A percentile compares a stretch with the other conserved stretches of the same genome.
These are phyloP conservation scores for Anarhynchus alexandrinus DNA, from an alignment of 2,113 vertebrate genomes.

Conservation along the genomic window DNA sequence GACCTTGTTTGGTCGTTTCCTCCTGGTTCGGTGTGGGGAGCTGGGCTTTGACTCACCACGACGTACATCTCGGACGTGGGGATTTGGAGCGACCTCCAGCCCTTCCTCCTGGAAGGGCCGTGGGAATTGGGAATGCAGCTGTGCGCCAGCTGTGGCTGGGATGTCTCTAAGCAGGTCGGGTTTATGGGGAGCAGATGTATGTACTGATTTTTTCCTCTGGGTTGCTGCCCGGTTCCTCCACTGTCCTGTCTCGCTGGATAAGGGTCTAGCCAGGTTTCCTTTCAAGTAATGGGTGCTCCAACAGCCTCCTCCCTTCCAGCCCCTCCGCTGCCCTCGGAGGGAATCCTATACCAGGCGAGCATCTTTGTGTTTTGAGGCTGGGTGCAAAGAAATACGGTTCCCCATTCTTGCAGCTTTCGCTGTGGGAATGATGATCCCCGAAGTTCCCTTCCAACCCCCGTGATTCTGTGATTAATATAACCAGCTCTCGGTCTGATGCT, in stretches of 20 bases:
- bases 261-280: not conserved
- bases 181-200: not conserved
- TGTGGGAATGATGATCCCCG: not conserved
- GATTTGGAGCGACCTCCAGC: not conserved
- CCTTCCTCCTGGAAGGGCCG: not conserved
- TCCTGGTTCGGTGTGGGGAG: not conserved
- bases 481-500: not conserved
- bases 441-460: not conserved
- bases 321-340: not conserved
- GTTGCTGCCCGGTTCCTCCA: not conserved
- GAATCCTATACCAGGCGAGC: too few species aligned
- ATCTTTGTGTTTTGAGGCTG: not conserved
- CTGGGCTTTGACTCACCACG: not conserved
- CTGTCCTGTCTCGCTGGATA: not conserved
- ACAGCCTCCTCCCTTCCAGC: not conserved
- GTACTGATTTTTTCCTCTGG: not conserved
- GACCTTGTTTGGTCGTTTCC: not conserved
- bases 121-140: not conserved
- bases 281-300: not conserved
- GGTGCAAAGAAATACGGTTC: not conserved
- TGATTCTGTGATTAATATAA: not conserved
- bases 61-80: fast-evolving
- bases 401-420: not conserved
- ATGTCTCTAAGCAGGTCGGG: not conserved
- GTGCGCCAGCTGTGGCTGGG: not conserved